phyloP scores from a whole-genome alignment of 2,797 vertebrate species.

The Enteromius viviparus region DNA sequence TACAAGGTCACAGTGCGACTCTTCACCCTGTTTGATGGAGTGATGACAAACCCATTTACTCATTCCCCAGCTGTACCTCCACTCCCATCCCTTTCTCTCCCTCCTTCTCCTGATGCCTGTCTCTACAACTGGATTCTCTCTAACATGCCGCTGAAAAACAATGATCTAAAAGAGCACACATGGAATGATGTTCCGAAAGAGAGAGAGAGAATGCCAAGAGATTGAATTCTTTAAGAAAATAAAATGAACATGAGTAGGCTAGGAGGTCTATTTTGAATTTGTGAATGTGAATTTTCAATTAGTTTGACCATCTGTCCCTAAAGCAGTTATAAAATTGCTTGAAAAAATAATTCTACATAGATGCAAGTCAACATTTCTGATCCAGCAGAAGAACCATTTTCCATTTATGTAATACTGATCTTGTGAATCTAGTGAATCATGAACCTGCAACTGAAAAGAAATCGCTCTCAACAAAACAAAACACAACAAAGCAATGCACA shows the following conservation, averaged over 20 bases:
- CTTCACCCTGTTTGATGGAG: constrained; percentile 56
- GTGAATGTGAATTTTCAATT: background rate
- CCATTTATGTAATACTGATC: background rate
- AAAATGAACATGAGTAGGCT: background rate
- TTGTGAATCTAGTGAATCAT: background rate
- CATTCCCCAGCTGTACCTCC: constrained; percentile 45
- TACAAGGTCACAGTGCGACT: constrained; percentile 51
- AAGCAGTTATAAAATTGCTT: background rate
- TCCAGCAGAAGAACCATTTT: background rate
- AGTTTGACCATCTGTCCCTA: background rate
- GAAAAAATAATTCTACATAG: background rate
- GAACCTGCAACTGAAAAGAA: background rate
- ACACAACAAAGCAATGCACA: too few species aligned
- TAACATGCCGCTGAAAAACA: constrained; percentile 16
- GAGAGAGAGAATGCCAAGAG: background rate
- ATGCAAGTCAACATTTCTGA: background rate
- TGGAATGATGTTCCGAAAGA: background rate
- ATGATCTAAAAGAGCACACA: constrained; percentile 24
- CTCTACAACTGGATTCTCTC: background rate
- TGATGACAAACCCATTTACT: constrained; percentile 64
- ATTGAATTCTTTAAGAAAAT: background rate
- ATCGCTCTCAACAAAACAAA: background rate
- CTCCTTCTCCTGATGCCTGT: background rate
- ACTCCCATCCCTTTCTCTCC: constrained; percentile 13
- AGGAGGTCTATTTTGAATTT: background rate